phyloP scores from a whole-genome alignment of 2,888 invertebrate genomes.

The Lasioglossum vierecki region DNA sequence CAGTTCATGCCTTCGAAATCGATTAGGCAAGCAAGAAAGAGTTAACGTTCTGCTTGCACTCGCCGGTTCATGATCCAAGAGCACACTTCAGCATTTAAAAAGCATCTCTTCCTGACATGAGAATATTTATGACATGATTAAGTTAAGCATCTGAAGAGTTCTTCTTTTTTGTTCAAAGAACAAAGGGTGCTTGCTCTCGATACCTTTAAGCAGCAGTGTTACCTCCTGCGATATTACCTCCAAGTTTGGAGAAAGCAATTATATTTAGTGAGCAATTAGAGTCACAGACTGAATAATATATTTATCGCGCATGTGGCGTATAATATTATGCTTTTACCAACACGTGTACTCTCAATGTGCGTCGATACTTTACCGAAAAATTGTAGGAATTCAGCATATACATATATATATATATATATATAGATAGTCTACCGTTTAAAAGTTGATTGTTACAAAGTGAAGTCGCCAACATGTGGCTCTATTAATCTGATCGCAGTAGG shows the following conservation, averaged over 20 bases:
- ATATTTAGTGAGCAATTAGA: too few species aligned
- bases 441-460: background rate
- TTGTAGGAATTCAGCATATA: too few species aligned
- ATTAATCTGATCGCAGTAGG: background rate
- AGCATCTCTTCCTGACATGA: background rate
- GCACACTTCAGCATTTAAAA: background rate
- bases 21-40: background rate
- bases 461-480: background rate
- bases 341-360: too few species aligned
- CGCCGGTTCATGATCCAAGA: background rate
- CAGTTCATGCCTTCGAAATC: background rate
- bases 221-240: background rate
- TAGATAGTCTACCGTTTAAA: too few species aligned
- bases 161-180: background rate
- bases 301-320: too few species aligned
- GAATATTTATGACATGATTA: background rate
- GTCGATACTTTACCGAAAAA: too few species aligned
- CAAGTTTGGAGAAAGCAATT: too few species aligned
- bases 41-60: background rate
- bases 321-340: too few species aligned
- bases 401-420: too few species aligned
- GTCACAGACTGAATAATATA: too few species aligned
- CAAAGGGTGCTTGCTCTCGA: background rate
- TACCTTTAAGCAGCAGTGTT: background rate
- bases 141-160: background rate